A percentile compares a stretch with the other conserved stretches of the same genome.
phyloP scores from a whole-genome alignment of 2,797 vertebrate genomes.

The Anniella stebbinsi region DNA sequence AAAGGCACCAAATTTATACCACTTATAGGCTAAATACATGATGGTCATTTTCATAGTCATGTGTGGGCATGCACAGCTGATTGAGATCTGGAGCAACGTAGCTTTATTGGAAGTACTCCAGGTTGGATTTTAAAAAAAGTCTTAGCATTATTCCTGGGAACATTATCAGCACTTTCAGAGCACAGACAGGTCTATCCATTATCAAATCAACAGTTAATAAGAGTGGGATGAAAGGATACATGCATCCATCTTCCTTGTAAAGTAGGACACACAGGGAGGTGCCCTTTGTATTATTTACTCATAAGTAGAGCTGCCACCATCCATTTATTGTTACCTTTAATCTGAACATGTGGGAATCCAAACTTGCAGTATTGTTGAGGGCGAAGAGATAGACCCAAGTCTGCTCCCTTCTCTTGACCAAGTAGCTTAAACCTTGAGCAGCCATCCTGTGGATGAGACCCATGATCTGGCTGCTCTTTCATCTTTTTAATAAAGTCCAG shows the following conservation, averaged over 20 bases:
- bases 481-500: too few relatives aligned
- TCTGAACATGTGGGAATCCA: neutral
- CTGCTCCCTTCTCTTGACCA: neutral
- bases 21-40: too few relatives aligned
- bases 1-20: too few relatives aligned
- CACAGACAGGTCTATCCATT: too few relatives aligned
- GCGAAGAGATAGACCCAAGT: neutral
- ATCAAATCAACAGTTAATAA: too few relatives aligned
- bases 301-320: neutral
- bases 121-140: neutral
- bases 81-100: neutral
- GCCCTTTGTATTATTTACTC: neutral
- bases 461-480: too few relatives aligned
- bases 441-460: neutral
- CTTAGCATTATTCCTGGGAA: neutral
- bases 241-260: too few relatives aligned
- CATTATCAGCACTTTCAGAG: neutral
- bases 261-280: too few relatives aligned
- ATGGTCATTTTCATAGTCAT: too few relatives aligned
- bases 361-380: neutral
- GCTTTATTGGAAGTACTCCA: neutral
- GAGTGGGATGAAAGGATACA: too few relatives aligned
- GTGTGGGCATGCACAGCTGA: too few relatives aligned
- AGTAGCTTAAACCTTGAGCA: neutral
- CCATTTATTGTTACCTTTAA: neutral